Percentiles rank a stretch among this genome's conserved stretches.
These are phyloP conservation scores for Petroica traversi DNA, from an alignment of 2,113 vertebrate genomes.

Conservation along the genomic window DNA sequence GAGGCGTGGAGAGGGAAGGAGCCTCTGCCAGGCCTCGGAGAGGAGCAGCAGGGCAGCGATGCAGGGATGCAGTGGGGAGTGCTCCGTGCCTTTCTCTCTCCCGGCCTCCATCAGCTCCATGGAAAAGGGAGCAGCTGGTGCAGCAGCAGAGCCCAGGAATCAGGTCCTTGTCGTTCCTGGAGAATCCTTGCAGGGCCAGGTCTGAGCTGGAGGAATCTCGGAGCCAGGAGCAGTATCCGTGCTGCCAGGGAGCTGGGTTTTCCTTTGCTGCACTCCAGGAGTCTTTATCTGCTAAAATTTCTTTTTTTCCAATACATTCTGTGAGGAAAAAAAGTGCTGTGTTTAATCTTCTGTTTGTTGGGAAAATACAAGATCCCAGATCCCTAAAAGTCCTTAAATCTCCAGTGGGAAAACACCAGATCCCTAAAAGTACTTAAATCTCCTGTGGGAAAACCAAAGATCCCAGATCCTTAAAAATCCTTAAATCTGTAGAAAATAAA, in stretches of 20 bases:
- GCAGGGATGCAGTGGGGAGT: not conserved
- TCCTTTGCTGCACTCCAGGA: not conserved
- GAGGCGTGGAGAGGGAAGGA: conserved; percentile 49
- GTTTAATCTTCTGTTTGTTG: not conserved
- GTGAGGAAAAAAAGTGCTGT: accelerated
- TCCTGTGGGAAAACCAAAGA: too few species aligned
- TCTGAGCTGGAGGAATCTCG: not conserved
- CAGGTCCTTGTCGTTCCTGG: not conserved
- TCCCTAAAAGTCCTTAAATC: not conserved
- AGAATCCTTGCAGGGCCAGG: not conserved
- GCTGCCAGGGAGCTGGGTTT: not conserved
- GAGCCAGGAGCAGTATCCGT: not conserved
- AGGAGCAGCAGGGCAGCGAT: not conserved
- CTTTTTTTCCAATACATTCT: not conserved
- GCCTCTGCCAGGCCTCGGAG: not conserved
- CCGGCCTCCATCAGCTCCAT: not conserved
- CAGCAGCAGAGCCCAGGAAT: not conserved
- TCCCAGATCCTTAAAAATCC: too few species aligned
- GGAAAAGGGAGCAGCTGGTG: not conserved
- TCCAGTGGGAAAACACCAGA: not conserved
- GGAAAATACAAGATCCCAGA: not conserved
- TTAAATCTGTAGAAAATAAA: not conserved
- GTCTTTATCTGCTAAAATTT: not conserved
- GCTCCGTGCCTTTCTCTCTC: not conserved
- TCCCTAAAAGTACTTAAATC: not conserved